Percentiles rank a stretch among this genome's conserved stretches.
phyloP scores from a whole-genome alignment of 2,797 vertebrate species.

The Notoglanidium macrostoma region DNA sequence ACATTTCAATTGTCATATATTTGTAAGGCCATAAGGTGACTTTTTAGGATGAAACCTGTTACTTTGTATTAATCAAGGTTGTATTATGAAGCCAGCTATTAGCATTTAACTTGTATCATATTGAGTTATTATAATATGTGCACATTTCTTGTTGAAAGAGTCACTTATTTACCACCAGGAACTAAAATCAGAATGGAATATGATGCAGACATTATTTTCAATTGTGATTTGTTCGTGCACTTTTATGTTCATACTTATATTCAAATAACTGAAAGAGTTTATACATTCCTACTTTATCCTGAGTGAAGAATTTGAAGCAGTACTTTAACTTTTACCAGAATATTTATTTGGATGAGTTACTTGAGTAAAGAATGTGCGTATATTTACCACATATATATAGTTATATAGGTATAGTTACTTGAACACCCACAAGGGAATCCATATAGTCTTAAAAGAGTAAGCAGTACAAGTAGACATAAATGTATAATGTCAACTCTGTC shows the following conservation, averaged over 20 bases:
- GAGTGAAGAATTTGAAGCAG: neutral
- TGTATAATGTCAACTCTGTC: constrained; percentile 6
- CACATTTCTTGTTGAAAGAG: neutral
- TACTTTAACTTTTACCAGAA: neutral
- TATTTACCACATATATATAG: neutral
- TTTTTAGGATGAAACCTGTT: neutral
- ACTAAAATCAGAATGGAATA: neutral
- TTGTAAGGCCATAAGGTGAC: neutral
- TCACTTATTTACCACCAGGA: neutral
- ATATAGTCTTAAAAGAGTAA: neutral
- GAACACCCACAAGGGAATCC: neutral
- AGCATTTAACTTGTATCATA: neutral
- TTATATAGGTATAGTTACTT: neutral
- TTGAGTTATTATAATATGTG: neutral
- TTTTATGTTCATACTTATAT: neutral
- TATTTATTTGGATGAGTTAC: neutral
- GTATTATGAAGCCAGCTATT: neutral
- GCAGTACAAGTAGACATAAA: constrained; percentile 25
- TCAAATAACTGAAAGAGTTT: neutral
- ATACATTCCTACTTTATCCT: neutral
- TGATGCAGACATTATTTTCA: too few species aligned
- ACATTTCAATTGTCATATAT: neutral
- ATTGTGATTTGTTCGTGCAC: neutral
- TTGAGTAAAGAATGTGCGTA: neutral
- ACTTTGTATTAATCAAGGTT: neutral